Evolutionary conservation across 2,113 vertebrate genomes (phyloP), one percentile per base, ranked within the genome.

Genomic region (Micronycteris hirsuta): DNA sequence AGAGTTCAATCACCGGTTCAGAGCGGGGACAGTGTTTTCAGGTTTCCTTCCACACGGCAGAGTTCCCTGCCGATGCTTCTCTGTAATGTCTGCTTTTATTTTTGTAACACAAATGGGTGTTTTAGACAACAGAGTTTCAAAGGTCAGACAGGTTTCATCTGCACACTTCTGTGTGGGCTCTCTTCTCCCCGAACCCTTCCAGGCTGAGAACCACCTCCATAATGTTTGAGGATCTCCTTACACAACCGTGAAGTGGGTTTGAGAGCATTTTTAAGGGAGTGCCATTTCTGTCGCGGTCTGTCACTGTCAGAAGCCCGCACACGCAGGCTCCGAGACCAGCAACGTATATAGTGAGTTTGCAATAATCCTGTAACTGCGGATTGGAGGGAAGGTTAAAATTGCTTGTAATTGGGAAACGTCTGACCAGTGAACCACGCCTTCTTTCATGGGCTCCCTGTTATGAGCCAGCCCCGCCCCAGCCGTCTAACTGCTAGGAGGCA

Each of bases 341-440:
- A 92, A 41, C 20, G 43, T 88, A 49, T 63, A 19, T 36, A 85
- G 17, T 95, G 92, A 88, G 47, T 92, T 93, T 80, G 84, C 38
- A 88, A 84, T 92, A 90, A 92, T 54, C 58, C 85, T 87, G 0
- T 90, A 93, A 94, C 92, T 93, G 93, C 11, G 88, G 95, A 92
- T 95, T 76, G 47, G 61, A 87, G 12, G 61, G 80, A 85, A 91
- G 63, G 58, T 93, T 92, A 82, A 93, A 92, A 74, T 96, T 83
- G 90, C 71, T 82, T 54, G 28, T 96, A 73, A 82, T 47, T 88
- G 89, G 61, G 81, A 65, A 61, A 68, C 87, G 24, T 63, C 47
- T 65, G 85, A 56, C 4, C 84, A 45, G 73, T 45, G 87, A 88
- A 36, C 84, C 71, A 1, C 47, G 71, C 49, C 76, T 12, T 68